Evolutionary conservation across 2,888 invertebrate genomes (phyloP).

Genomic region (Agrypnus murinus): DNA sequence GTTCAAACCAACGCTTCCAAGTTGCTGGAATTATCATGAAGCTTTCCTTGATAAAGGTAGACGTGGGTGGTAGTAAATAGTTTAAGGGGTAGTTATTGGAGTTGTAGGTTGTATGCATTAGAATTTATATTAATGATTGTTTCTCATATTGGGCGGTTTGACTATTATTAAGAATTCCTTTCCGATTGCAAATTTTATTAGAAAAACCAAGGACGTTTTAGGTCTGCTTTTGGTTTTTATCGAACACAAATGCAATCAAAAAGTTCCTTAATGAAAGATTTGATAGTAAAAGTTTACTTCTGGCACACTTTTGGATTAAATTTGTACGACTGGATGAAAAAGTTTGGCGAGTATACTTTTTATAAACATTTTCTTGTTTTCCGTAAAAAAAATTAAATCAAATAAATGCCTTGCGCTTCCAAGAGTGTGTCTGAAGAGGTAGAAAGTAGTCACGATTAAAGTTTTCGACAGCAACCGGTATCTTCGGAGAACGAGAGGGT

Average conservation of each 20-base stretch:
- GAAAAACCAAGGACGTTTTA: too few relatives aligned
- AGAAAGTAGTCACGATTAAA: too few relatives aligned
- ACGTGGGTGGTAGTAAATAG: constrained; percentile 2
- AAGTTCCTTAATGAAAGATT: constrained; percentile 8
- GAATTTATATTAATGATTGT: constrained; percentile 10
- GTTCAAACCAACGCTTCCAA: constrained; percentile 10
- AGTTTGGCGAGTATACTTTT: constrained; percentile 2
- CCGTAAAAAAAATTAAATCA: too few relatives aligned
- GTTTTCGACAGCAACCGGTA: too few relatives aligned
- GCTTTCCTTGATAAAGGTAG: constrained; percentile 9
- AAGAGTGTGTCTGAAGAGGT: too few relatives aligned
- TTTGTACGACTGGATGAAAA: constrained; percentile 6
- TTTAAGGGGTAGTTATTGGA: neutral
- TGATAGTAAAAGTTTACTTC: neutral
- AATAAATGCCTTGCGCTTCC: too few relatives aligned
- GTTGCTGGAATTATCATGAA: constrained; percentile 5
- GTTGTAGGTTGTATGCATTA: neutral
- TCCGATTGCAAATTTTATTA: too few relatives aligned
- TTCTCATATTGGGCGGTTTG: too few relatives aligned
- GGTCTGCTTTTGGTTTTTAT: too few relatives aligned
- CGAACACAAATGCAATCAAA: neutral
- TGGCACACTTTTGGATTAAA: neutral
- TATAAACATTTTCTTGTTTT: too few relatives aligned
- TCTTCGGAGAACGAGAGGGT: too few relatives aligned
- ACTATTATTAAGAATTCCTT: too few relatives aligned